These are phyloP conservation scores for Blastomussa wellsi DNA, from an alignment of 92 coral and sea anemone species.

Conservation along the genomic window DNA sequence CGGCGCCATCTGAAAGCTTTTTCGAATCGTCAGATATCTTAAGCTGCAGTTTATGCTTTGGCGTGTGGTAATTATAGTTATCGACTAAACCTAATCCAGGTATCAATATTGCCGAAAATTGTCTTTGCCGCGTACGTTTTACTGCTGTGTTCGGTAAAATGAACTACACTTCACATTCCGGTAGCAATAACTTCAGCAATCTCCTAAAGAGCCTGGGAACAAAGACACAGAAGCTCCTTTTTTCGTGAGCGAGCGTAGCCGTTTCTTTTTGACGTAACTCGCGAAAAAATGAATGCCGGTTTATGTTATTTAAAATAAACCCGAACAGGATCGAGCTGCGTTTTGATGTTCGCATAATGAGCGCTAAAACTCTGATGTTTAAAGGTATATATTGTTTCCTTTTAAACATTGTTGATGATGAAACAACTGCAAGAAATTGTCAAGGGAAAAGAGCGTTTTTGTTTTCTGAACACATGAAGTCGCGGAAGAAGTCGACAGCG, in stretches of 20 bases:
- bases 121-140: neutral
- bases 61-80: slow-evolving; percentile 13
- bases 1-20: neutral
- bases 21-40: neutral
- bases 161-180: neutral
- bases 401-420: neutral
- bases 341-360: slow-evolving; percentile 6
- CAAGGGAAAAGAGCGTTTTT: neutral
- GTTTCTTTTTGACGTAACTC: neutral
- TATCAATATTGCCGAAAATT: neutral
- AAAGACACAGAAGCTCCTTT: neutral
- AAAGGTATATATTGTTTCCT: neutral
- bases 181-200: neutral
- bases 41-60: slow-evolving; percentile 9
- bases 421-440: neutral
- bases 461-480: slow-evolving; percentile 3
- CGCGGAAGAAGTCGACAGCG: slow-evolving; percentile 3
- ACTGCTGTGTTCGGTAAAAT: neutral
- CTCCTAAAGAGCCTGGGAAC: neutral
- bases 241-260: neutral
- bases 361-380: neutral
- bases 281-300: neutral
- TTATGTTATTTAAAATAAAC: neutral
- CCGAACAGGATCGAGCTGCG: neutral
- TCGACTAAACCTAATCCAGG: slow-evolving; percentile 11